phyloP scores from a whole-genome alignment of 2,113 vertebrate species.

The Heloderma charlesbogerti region DNA sequence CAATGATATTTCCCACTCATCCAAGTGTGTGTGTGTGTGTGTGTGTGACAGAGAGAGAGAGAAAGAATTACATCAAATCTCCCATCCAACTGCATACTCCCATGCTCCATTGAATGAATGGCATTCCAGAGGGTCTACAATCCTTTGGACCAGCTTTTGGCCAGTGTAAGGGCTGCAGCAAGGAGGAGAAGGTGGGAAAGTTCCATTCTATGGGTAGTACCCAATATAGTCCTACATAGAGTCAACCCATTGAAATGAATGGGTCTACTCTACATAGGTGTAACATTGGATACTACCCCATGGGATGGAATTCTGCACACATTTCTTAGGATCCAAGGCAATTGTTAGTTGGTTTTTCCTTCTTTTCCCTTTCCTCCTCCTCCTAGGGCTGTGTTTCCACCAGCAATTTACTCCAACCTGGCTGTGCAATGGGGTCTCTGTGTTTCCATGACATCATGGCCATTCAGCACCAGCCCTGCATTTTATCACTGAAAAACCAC shows the following conservation, averaged over 20 bases:
- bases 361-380: background rate
- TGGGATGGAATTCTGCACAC: background rate
- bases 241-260: too few relatives aligned
- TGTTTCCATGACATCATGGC: background rate
- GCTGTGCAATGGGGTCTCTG: too few relatives aligned
- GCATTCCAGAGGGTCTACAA: background rate
- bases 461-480: too few relatives aligned
- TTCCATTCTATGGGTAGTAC: background rate
- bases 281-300: too few relatives aligned
- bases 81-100: background rate
- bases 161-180: background rate
- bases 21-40: rapidly evolving
- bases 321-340: background rate
- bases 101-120: background rate
- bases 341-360: background rate
- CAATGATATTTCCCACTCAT: background rate
- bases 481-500: too few relatives aligned
- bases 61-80: too few relatives aligned
- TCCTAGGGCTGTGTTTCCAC: too few relatives aligned
- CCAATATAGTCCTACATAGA: too few relatives aligned
- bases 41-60: too few relatives aligned
- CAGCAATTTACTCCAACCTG: too few relatives aligned
- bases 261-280: too few relatives aligned
- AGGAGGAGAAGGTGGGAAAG: background rate
- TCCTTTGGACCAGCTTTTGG: background rate